Evolutionary conservation across 2,113 vertebrate species (phyloP), one percentile per base, ranked within the genome.

Genomic region (Chitala chitala): DNA sequence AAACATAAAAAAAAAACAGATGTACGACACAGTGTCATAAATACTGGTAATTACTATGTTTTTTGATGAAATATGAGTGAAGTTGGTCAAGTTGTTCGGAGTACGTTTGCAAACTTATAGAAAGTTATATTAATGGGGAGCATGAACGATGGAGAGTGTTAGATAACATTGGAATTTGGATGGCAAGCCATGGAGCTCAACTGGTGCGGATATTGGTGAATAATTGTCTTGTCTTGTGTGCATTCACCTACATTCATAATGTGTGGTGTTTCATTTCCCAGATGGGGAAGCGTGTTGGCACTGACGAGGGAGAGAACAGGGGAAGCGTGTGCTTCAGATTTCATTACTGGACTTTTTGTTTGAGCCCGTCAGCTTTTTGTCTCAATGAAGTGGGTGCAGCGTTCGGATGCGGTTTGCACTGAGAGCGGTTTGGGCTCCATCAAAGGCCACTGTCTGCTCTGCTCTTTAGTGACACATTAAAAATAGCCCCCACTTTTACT

Each of bases 241-340:
- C 50, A 46, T 74, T 51, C 46, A 69, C 48, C 54, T 68, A 33
- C 70, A 48, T 48, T 48, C 20, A 70, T 50, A 56, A 66, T 38
- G 44, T 22, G 59, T 24, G 42, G 42, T 8, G 6, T 50, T 38
- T 22, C 13, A 9, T 59, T 42, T 50, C 54, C 31, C 29, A 10
- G 36, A 17, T 31, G 42, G 29, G 46, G 42, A 26, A 33, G 6
- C 15, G 26, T 69, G 15, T 20, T 51, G 20, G 10, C 1, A 29
- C 54, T 33, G 3, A 20, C 38, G 24, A 68, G 2, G 1, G 24
- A 29, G 44, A 24, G n/a, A n/a, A 13, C 26, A 22, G 36, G 33
- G 44, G 15, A 8, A 26, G 31, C 50, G n/a, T n/a, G n/a, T 75
- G 50, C n/a, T 48, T n/a, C 53, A 61, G 38, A 74, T 74, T n/a